A percentile compares a stretch with the other conserved stretches of the same genome.
phyloP scores from a whole-genome alignment of 2,797 vertebrate species.

The Halcyon leucocephala region DNA sequence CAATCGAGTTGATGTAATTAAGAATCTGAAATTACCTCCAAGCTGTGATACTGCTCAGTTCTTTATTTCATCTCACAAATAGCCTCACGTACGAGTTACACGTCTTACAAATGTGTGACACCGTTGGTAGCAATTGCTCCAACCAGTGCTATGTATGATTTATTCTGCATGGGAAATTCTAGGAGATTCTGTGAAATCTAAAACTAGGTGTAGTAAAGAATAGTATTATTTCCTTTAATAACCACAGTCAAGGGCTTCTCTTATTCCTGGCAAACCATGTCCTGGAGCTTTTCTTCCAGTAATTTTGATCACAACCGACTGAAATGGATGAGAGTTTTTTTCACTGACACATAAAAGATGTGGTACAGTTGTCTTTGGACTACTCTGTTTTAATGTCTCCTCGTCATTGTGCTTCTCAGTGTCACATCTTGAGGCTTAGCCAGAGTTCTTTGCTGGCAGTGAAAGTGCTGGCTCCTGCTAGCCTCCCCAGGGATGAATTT shows the following conservation, averaged over 20 bases:
- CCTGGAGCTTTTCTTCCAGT: background rate
- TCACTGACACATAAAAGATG: background rate
- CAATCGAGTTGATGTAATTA: background rate
- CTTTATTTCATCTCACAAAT: background rate
- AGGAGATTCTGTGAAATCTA: background rate
- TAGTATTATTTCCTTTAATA: background rate
- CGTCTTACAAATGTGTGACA: background rate
- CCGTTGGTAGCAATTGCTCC: background rate
- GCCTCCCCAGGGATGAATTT: background rate
- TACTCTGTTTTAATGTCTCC: background rate
- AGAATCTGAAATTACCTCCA: background rate
- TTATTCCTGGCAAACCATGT: background rate
- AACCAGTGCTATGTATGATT: rapidly evolving
- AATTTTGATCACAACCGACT: background rate
- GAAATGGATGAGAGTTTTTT: background rate
- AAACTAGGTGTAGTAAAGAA: background rate
- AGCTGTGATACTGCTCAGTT: background rate
- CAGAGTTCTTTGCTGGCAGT: background rate
- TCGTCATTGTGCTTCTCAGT: background rate
- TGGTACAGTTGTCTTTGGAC: background rate
- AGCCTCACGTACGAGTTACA: background rate
- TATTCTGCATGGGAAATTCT: background rate
- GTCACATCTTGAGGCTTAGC: background rate
- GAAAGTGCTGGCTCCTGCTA: background rate
- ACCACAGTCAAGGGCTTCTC: background rate